Percentiles rank a stretch among this genome's conserved stretches.
Evolutionary conservation across 2,888 invertebrate species (phyloP).

Genomic region (Parnassius mnemosyne): DNA sequence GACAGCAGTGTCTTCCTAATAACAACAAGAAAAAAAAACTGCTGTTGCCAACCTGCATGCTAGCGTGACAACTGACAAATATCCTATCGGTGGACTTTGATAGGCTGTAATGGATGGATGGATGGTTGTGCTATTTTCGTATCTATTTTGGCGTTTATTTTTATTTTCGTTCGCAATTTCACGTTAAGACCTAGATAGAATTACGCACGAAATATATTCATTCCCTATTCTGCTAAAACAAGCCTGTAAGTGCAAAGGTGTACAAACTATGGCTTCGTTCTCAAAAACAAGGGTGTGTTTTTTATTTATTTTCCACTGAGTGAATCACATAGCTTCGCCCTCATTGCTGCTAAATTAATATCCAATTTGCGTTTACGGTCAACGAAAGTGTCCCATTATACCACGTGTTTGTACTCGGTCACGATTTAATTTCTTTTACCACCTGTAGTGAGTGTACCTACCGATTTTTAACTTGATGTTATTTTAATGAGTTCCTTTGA

Average conservation of each 20-base stretch:
- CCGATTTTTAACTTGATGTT: slow-evolving; percentile 25
- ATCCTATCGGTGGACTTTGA: too few species aligned
- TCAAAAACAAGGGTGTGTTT: slow-evolving; percentile 22
- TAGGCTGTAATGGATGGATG: too few species aligned
- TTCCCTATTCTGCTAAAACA: slow-evolving; percentile 10
- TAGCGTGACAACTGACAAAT: too few species aligned
- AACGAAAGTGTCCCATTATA: slow-evolving; percentile 16
- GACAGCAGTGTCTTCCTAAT: too few species aligned
- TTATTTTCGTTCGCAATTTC: too few species aligned
- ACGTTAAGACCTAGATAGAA: not conserved
- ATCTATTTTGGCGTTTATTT: too few species aligned
- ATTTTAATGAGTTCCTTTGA: slow-evolving; percentile 30
- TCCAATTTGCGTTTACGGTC: slow-evolving; percentile 13
- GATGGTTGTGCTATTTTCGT: too few species aligned
- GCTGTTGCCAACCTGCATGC: too few species aligned
- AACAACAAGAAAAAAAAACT: too few species aligned
- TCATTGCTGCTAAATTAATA: slow-evolving; percentile 2
- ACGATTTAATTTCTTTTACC: slow-evolving; percentile 22
- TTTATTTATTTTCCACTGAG: slow-evolving; percentile 19
- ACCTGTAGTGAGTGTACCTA: slow-evolving; percentile 24
- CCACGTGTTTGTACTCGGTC: slow-evolving; percentile 11
- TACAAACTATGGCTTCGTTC: slow-evolving; percentile 25
- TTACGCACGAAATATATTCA: slow-evolving; percentile 12
- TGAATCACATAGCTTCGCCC: slow-evolving; percentile 15
- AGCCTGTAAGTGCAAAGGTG: slow-evolving; percentile 8